A percentile compares a stretch with the other conserved stretches of the same genome.
Evolutionary conservation across 2,888 invertebrate genomes (phyloP).

Genomic region (Tetrapedia diversipes): DNA sequence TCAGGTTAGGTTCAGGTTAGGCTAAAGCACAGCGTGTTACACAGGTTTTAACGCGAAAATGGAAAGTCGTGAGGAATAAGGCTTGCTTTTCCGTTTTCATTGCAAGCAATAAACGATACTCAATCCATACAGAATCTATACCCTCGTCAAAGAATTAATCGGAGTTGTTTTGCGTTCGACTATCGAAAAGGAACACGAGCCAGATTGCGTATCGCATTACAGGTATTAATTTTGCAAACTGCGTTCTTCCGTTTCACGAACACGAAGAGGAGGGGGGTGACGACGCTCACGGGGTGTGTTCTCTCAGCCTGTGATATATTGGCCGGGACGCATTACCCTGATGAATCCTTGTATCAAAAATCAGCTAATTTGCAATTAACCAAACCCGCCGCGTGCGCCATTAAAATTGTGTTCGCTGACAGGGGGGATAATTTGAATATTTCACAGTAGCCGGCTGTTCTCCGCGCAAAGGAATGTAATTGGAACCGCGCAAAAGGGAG

Average conservation of each 20-base stretch:
- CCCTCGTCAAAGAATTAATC: constrained; percentile 6
- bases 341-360: constrained; percentile 51
- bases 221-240: constrained; percentile 26
- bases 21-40: no score
- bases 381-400: neutral
- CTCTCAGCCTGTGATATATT: constrained; percentile 44
- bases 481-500: no score
- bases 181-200: constrained; percentile 19
- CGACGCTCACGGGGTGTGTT: no score
- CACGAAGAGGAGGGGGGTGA: no score
- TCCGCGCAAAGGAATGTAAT: no score
- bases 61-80: no score
- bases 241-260: constrained; percentile 39
- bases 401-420: neutral
- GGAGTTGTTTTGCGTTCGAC: constrained; percentile 6
- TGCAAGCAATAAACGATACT: neutral
- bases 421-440: constrained; percentile 10
- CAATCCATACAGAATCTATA: neutral
- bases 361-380: constrained; percentile 40
- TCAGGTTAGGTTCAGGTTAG: no score
- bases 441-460: no score
- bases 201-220: constrained; percentile 32
- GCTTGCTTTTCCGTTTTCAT: neutral
- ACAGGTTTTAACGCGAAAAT: no score
- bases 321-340: constrained; percentile 54